Percentiles rank a stretch among this genome's conserved stretches.
Evolutionary conservation across 35 echinoderm and acorn worm genomes (phyloP).

Genomic region (Stichopus chloronotus): DNA sequence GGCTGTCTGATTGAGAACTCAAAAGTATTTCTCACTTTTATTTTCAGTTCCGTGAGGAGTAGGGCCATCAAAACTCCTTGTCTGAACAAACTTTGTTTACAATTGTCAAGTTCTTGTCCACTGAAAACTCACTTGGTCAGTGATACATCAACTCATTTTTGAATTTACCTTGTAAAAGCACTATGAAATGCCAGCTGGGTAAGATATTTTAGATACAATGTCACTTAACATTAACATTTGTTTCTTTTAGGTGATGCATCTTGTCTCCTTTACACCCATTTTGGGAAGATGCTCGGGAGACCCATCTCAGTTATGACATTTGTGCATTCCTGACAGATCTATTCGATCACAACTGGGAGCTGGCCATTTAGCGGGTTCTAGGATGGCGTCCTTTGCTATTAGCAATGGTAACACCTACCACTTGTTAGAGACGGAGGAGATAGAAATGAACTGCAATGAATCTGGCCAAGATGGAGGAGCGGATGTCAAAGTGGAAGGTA

Average conservation of each 20-base stretch:
- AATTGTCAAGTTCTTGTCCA: too few species aligned
- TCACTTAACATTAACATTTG: too few species aligned
- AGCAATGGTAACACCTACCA: background rate
- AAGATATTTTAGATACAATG: too few species aligned
- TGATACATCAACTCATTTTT: too few species aligned
- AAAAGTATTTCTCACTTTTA: too few species aligned
- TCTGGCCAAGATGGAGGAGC: background rate
- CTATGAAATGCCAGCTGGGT: too few species aligned
- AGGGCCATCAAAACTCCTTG: too few species aligned
- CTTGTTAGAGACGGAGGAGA: background rate
- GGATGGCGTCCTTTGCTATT: background rate
- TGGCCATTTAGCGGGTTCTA: background rate
- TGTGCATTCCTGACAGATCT: background rate
- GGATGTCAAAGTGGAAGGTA: background rate
- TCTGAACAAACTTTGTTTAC: too few species aligned
- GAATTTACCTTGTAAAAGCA: too few species aligned
- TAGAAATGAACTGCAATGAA: background rate
- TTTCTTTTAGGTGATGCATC: background rate
- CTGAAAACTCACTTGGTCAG: too few species aligned
- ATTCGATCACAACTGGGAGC: background rate
- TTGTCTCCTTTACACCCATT: background rate
- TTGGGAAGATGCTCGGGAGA: background rate
- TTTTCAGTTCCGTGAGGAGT: too few species aligned
- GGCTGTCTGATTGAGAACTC: too few species aligned
- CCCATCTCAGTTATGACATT: background rate